Percentiles rank a stretch among this genome's conserved stretches.
These are phyloP conservation scores for Phasia obesa DNA, from an alignment of 2,888 invertebrate genomes.

Conservation along the genomic window DNA sequence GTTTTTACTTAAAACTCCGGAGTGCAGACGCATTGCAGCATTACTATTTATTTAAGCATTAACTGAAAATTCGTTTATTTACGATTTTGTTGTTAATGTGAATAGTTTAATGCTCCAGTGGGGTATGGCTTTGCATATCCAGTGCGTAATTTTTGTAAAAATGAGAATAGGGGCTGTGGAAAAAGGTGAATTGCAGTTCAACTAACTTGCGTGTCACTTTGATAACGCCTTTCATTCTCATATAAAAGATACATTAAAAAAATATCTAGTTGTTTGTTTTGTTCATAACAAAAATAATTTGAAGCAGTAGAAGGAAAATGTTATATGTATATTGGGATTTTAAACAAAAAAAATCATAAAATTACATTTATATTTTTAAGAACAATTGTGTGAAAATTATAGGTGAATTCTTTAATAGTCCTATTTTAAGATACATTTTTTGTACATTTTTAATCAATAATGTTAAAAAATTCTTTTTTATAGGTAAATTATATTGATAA, in stretches of 20 bases:
- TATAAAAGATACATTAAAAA: slow-evolving; percentile 31
- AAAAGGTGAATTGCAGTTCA: slow-evolving; percentile 66
- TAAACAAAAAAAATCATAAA: too few species aligned
- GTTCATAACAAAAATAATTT: too few species aligned
- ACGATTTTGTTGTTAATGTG: slow-evolving; percentile 69
- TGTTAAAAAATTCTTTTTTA: slow-evolving; percentile 3
- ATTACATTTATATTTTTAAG: too few species aligned
- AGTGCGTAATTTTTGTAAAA: slow-evolving; percentile 80
- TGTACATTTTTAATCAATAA: not conserved
- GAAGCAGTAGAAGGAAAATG: too few species aligned
- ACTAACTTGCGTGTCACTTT: slow-evolving; percentile 55
- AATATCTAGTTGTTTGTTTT: too few species aligned
- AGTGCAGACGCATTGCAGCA: slow-evolving; percentile 78
- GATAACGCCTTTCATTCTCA: slow-evolving; percentile 62
- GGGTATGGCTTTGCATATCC: slow-evolving; percentile 83
- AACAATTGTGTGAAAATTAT: too few species aligned
- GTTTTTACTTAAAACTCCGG: slow-evolving; percentile 51
- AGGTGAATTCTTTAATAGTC: not conserved
- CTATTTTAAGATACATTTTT: not conserved
- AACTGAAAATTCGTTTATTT: slow-evolving; percentile 63
- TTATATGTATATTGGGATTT: too few species aligned
- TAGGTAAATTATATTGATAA: slow-evolving; percentile 74
- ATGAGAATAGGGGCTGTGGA: slow-evolving; percentile 65
- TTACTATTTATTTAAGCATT: slow-evolving; percentile 72
- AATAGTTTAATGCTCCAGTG: slow-evolving; percentile 76